A percentile compares a stretch with the other conserved stretches of the same genome.
These are phyloP conservation scores for Smutsia gigantea DNA, from an alignment of 2,797 vertebrate genomes.

Conservation along the genomic window DNA sequence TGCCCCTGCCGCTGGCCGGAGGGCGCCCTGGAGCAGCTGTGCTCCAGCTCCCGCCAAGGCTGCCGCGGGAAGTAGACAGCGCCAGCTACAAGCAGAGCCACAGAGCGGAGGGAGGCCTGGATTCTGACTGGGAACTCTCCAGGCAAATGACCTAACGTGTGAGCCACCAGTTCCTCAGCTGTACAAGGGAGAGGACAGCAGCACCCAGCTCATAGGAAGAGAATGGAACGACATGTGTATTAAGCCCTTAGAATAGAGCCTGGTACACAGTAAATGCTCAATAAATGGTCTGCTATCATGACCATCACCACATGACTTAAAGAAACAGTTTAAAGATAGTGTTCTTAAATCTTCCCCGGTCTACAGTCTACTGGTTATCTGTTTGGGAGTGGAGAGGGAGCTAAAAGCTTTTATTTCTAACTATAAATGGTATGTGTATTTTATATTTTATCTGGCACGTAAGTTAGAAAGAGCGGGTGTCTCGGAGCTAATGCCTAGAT, in stretches of 20 bases:
- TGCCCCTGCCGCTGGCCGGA: background rate
- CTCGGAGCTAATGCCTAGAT: background rate
- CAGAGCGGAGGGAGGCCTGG: background rate
- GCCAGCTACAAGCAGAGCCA: background rate
- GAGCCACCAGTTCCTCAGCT: background rate
- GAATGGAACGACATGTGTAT: background rate
- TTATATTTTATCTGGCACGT: background rate
- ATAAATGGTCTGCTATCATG: background rate
- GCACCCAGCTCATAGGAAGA: background rate
- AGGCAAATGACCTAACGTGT: background rate
- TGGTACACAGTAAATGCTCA: too few species aligned
- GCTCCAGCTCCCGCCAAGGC: background rate
- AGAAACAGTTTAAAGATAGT: background rate
- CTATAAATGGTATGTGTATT: background rate
- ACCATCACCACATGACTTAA: background rate
- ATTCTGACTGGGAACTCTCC: background rate
- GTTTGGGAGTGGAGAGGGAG: background rate
- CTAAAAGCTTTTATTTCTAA: background rate
- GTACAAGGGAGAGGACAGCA: background rate
- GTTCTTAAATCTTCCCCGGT: background rate
- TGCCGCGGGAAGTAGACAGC: fast-evolving
- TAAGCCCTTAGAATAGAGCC: background rate
- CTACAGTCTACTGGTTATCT: background rate
- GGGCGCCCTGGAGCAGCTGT: background rate
- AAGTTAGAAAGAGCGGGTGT: background rate